phyloP scores from a whole-genome alignment of 2,888 invertebrate genomes.

The Punctoribates punctum region DNA sequence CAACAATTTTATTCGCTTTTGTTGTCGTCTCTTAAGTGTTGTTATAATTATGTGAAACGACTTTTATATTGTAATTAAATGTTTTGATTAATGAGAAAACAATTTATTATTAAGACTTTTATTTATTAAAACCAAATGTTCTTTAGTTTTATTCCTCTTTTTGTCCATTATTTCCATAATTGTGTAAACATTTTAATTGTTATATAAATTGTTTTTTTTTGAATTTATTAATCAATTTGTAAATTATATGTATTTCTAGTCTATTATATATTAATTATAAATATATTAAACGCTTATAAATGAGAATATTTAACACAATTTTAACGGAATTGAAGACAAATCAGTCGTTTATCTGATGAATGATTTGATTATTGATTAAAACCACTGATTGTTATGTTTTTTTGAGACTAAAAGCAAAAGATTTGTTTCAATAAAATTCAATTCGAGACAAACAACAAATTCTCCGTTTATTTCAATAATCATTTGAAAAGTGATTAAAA shows the following conservation, averaged over 20 bases:
- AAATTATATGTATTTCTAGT: not conserved
- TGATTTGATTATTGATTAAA: not conserved
- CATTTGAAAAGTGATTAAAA: no score
- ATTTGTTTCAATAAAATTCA: not conserved
- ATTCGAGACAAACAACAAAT: no score
- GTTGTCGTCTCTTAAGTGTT: not conserved
- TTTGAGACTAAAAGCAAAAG: no score
- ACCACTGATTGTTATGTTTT: slow-evolving; percentile 4
- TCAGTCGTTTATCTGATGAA: not conserved
- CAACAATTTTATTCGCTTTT: not conserved
- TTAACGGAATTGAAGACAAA: not conserved
- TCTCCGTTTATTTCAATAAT: no score
- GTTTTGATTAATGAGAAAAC: not conserved
- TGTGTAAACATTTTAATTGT: not conserved
- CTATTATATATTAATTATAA: not conserved
- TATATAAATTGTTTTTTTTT: not conserved
- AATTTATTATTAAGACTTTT: not conserved
- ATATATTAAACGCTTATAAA: not conserved
- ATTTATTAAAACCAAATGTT: not conserved
- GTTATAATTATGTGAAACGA: not conserved
- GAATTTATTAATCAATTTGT: not conserved
- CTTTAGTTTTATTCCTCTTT: not conserved
- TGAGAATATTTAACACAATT: not conserved
- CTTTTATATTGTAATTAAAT: slow-evolving; percentile 9
- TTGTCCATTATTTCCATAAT: not conserved